Evolutionary conservation across 2,797 vertebrate species (phyloP), one percentile per base, ranked within the genome.

Genomic region (Eutrigla gurnardus): DNA sequence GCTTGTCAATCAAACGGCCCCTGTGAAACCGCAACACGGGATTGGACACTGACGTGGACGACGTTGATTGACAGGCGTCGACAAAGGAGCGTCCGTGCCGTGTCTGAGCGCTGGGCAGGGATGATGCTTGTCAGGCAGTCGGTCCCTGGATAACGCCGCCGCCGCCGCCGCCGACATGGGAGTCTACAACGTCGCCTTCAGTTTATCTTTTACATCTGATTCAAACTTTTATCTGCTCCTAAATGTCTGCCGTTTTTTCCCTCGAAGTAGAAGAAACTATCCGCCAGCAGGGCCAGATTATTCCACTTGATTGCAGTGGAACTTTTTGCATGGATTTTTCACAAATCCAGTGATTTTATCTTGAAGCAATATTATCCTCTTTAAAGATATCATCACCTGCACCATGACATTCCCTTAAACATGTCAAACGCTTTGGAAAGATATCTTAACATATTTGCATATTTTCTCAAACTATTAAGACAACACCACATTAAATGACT

Each of bases 21-120:
- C 59, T 2, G 47, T 47, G 76, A 81, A 86, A 79, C 73, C 0
- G 37, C 59, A n/a, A 78, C 68, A 11, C 35, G 81, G 81, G 90
- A 92, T 91, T 91, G 89, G 87, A 59, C 61, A 7, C 67, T 9
- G 70, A 82, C 78, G 80, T 81, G 90, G 85, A 68, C 66, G 81
- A 53, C 4, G 0, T 35, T 90, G 89, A 93, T 78, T 91, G 91
- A 88, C 90, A 70, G 75, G 80, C 58, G 42, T 82, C 53, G 69
- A 77, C 75, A 25, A 80, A 76, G 81, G 77, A 78, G 69, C 9
- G 66, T 25, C 46, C 7, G 70, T 73, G 36, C 63, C 25, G 53
- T 70, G 77, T 77, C 32, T 32, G 74, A 65, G 71, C 43, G 6
- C n/a, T 3, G 64, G 68, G 37, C 10, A 58, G 74, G 47, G 65